phyloP scores from a whole-genome alignment of 2,888 invertebrate genomes.

The Carpatolechia fugitivella region DNA sequence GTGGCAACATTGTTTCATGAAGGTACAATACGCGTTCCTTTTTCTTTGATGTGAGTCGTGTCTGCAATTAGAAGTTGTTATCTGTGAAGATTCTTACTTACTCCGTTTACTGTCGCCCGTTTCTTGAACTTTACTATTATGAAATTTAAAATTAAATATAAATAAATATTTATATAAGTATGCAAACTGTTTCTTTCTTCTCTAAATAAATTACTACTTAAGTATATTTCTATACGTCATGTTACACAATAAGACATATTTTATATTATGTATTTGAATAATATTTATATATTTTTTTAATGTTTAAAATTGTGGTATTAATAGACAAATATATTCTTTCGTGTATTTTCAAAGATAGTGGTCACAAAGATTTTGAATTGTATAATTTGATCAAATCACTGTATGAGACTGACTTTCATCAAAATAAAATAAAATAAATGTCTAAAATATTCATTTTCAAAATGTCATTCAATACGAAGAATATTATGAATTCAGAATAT shows the following conservation, averaged over 20 bases:
- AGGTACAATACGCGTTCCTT: constrained; percentile 5
- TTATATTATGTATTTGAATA: constrained; percentile 40
- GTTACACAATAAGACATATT: background rate
- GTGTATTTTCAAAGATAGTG: constrained; percentile 35
- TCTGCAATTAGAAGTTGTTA: background rate
- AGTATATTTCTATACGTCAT: background rate
- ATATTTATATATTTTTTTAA: constrained; percentile 40
- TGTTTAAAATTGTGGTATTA: constrained; percentile 64
- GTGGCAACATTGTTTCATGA: constrained; percentile 5
- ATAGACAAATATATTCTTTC: constrained; percentile 58
- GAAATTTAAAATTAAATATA: too few species aligned
- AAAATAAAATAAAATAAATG: too few species aligned
- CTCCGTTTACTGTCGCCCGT: too few species aligned
- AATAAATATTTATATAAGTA: background rate
- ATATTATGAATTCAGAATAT: too few species aligned
- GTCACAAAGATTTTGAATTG: constrained; percentile 34
- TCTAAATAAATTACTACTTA: background rate
- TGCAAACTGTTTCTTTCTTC: background rate
- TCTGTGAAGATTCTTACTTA: background rate
- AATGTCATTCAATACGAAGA: too few species aligned
- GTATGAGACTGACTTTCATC: background rate
- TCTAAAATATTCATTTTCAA: too few species aligned
- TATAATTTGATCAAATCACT: background rate
- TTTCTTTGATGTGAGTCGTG: constrained; percentile 7
- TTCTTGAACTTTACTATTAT: too few species aligned